These are phyloP conservation scores for Ceyx cyanopectus DNA, from an alignment of 2,113 vertebrate genomes.

Conservation along the genomic window DNA sequence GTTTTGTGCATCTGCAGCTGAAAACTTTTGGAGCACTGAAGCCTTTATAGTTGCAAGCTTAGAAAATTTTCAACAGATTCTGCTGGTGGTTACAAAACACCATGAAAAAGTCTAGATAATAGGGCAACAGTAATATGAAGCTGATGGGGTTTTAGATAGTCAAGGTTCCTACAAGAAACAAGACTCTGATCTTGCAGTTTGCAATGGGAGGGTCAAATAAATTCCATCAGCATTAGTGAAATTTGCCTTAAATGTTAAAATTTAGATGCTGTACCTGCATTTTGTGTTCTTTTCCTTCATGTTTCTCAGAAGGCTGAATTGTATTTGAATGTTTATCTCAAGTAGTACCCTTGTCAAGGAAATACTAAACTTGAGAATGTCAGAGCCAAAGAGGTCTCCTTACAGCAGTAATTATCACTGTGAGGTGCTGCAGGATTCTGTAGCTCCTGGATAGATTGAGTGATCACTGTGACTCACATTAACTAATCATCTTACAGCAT, in stretches of 20 bases:
- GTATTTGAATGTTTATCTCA: constrained; percentile 1
- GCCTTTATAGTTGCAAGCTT: constrained; percentile 40
- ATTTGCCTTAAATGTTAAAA: background rate
- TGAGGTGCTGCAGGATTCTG: constrained; percentile 3
- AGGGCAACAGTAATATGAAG: background rate
- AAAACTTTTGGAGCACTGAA: constrained; percentile 24
- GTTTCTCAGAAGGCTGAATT: background rate
- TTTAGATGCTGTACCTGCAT: background rate
- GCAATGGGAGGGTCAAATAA: background rate
- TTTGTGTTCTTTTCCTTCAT: background rate
- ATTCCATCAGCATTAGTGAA: background rate
- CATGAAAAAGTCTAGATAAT: background rate
- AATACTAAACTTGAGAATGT: background rate
- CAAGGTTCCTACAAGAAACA: background rate
- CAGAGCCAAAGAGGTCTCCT: background rate
- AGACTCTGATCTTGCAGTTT: background rate
- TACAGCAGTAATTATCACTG: constrained; percentile 22
- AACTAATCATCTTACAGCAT: constrained; percentile 2
- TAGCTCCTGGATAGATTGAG: background rate
- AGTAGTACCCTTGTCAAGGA: constrained; percentile 19
- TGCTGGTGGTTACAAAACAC: constrained; percentile 19
- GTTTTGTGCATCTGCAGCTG: constrained; percentile 45
- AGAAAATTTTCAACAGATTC: constrained; percentile 26
- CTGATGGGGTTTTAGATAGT: background rate
- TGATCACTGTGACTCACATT: background rate